Evolutionary conservation across 1,140 invertebrate species (phyloP).

Genomic region (Paraescarpia echinospica): DNA sequence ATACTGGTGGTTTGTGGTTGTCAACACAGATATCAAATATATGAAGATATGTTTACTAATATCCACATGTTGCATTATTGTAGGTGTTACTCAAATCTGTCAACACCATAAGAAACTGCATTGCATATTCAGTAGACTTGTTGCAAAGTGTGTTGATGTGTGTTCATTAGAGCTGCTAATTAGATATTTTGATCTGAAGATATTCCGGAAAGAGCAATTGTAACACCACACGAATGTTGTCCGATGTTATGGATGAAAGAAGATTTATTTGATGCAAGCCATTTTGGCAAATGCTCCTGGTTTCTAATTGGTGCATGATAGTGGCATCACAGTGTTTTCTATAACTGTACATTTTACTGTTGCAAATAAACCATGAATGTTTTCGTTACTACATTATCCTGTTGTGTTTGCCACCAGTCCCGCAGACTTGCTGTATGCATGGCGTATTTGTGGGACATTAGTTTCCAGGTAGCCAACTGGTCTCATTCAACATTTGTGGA

Average conservation of each 20-base stretch:
- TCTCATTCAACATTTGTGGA: no score
- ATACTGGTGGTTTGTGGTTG: not conserved
- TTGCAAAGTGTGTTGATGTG: not conserved
- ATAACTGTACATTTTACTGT: not conserved
- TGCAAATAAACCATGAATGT: not conserved
- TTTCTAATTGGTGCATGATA: not conserved
- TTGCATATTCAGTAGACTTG: not conserved
- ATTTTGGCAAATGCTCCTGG: not conserved
- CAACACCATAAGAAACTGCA: not conserved
- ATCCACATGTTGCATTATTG: not conserved
- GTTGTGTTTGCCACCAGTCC: not conserved
- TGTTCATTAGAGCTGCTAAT: not conserved
- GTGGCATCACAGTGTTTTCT: not conserved
- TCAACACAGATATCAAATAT: not conserved
- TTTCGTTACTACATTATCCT: not conserved
- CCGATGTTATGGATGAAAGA: not conserved
- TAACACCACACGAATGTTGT: not conserved
- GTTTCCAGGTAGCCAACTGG: no score
- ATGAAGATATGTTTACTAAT: not conserved
- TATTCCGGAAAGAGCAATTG: not conserved
- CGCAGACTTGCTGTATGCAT: no score
- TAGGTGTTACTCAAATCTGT: not conserved
- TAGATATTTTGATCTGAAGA: not conserved
- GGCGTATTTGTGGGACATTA: no score
- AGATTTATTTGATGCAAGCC: conserved; percentile 1